These are phyloP conservation scores for Phocides pigmalion DNA, from an alignment of 1,140 invertebrate species.

Conservation along the genomic window DNA sequence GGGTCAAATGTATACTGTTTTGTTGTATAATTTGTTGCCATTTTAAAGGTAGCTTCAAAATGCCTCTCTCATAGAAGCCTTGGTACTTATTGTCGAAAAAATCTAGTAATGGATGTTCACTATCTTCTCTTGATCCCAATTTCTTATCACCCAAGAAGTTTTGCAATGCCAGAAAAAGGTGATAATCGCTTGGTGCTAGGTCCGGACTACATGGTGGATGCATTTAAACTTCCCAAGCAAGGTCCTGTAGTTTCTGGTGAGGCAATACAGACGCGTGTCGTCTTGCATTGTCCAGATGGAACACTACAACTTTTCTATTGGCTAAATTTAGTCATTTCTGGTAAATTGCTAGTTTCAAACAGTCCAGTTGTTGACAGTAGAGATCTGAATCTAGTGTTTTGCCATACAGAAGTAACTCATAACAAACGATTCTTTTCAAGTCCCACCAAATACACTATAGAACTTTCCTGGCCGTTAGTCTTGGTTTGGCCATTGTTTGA, in stretches of 20 bases:
- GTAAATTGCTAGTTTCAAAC: conserved; percentile 50
- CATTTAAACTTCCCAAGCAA: conserved; percentile 70
- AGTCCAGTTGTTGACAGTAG: too few relatives aligned
- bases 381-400: conserved; percentile 26
- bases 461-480: too few relatives aligned
- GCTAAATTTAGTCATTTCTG: conserved; percentile 56
- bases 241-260: conserved; percentile 50
- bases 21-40: too few relatives aligned
- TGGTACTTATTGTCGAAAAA: conserved; percentile 41
- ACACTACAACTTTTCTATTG: conserved; percentile 54
- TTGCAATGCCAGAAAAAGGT: conserved; percentile 45
- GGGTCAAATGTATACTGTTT: too few relatives aligned
- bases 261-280: conserved; percentile 57
- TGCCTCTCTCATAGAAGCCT: too few relatives aligned
- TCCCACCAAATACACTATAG: too few relatives aligned
- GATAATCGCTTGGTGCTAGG: conserved; percentile 72
- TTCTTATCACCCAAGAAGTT: too few relatives aligned
- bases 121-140: too few relatives aligned
- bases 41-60: too few relatives aligned
- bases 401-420: conserved; percentile 52
- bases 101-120: conserved; percentile 38
- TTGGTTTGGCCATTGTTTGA: too few relatives aligned
- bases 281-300: conserved; percentile 66
- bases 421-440: too few relatives aligned
- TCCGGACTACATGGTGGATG: conserved; percentile 78